phyloP scores from a whole-genome alignment of 1,140 invertebrate genomes.

The Drosophila truncata region DNA sequence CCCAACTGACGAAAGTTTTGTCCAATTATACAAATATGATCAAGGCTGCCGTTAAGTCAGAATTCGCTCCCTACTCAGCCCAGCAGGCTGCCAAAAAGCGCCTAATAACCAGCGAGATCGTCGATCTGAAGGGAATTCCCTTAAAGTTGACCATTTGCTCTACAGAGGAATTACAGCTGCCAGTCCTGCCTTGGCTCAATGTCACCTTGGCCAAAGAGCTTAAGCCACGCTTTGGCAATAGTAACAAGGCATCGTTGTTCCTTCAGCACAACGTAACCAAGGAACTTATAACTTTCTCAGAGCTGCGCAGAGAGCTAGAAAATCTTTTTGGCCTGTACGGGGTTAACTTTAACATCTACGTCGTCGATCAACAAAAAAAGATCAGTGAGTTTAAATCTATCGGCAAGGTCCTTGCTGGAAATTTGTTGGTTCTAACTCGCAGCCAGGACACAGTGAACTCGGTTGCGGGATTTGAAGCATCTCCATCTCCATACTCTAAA shows the following conservation, averaged over 20 bases:
- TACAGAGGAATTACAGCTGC: conserved; percentile 85
- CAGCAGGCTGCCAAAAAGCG: conserved; percentile 84
- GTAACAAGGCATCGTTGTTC: conserved; percentile 89
- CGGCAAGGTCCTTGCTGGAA: conserved; percentile 60
- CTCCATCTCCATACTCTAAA: conserved; percentile 62
- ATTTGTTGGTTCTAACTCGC: conserved; percentile 62
- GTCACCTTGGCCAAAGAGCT: conserved; percentile 88
- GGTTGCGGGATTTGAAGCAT: conserved; percentile 20
- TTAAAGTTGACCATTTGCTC: conserved; percentile 88
- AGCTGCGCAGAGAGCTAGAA: conserved; percentile 87
- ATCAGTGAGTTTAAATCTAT: conserved; percentile 50
- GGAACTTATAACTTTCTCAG: conserved; percentile 87
- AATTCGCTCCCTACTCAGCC: conserved; percentile 86
- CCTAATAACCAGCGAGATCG: conserved; percentile 91
- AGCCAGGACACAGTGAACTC: conserved; percentile 31
- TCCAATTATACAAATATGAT: conserved; percentile 91
- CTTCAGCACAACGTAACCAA: conserved; percentile 86
- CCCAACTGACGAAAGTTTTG: conserved; percentile 90
- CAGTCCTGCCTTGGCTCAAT: conserved; percentile 88
- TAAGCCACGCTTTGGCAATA: conserved; percentile 88
- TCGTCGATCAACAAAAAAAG: conserved; percentile 61
- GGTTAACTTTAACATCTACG: conserved; percentile 86
- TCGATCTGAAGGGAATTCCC: conserved; percentile 89
- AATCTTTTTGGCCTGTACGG: conserved; percentile 89
- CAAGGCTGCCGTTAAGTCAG: conserved; percentile 92